Evolutionary conservation across 2,888 invertebrate species (phyloP), one percentile per base, ranked within the genome.

Genomic region (Arrhopalites spinosus): DNA sequence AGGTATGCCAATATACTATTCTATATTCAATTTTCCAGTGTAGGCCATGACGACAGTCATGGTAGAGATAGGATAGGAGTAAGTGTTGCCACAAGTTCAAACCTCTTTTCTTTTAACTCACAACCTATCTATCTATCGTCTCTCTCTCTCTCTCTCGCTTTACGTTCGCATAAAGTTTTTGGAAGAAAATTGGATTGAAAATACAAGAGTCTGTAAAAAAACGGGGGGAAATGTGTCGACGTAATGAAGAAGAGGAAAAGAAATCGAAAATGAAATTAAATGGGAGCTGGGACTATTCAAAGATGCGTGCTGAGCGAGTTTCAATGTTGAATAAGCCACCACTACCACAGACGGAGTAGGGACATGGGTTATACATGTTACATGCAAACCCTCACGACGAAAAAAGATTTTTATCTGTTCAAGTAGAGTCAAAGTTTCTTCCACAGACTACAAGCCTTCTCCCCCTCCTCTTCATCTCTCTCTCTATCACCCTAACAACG

Each of bases 261-360:
- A 69, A 69, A 69, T 69, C 69, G 69, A 69, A 69, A 69, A 47
- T 69, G 69, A 69, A 69, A 69, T 69, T 69, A 69, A 69, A 69
- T 69, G 53, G 69, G 27, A 69, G 27, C 50, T 50, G 69, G 69
- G 53, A 69, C 69, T 50, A 69, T 69, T 69, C 47, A 69, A n/a
- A 69, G 69, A 69, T 45, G 50, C 53, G 11, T 50, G 36, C 36
- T 3, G 36, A 36, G 36, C 3, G 36, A 36, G 43, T 43, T 67
- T 20, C 56, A 2, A 67, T 7, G n/a, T 36, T 36, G 36, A 36
- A 36, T 36, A 36, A 36, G 36, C 36, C 36, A 36, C 36, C 36
- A 36, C 3, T 11, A 36, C 36, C 36, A 36, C 36, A 7, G 11
- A 36, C 5, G 36, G 36, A 63, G 27, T n/a, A 29, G 30, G n/a